Evolutionary conservation across 2,888 invertebrate species (phyloP).

Genomic region (Schizotus pectinicornis): DNA sequence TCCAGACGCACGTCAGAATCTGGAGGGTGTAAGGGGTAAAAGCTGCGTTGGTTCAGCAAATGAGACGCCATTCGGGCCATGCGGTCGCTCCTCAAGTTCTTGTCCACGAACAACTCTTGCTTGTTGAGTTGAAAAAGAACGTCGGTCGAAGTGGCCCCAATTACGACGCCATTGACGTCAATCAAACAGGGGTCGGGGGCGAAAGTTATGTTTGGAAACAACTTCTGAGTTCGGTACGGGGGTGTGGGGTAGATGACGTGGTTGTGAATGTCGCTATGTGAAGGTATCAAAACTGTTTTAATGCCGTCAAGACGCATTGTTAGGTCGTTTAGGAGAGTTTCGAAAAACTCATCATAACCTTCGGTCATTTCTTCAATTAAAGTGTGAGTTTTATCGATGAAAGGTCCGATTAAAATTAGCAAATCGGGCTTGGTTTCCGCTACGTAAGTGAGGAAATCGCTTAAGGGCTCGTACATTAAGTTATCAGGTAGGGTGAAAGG

Average conservation of each 20-base stretch:
- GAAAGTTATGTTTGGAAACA: slow-evolving; percentile 68
- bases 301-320: slow-evolving; percentile 61
- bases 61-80: slow-evolving; percentile 77
- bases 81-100: slow-evolving; percentile 63
- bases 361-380: slow-evolving; percentile 67
- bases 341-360: slow-evolving; percentile 77
- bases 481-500: slow-evolving; percentile 83
- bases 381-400: slow-evolving; percentile 72
- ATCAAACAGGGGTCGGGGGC: slow-evolving; percentile 84
- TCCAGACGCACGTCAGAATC: slow-evolving; percentile 71
- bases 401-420: slow-evolving; percentile 84
- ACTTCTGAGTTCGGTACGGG: slow-evolving; percentile 67
- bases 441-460: slow-evolving; percentile 75
- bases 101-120: slow-evolving; percentile 32
- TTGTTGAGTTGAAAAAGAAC: slow-evolving; percentile 81
- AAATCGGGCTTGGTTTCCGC: slow-evolving; percentile 76
- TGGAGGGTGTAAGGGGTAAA: slow-evolving; percentile 83
- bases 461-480: slow-evolving; percentile 79
- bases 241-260: slow-evolving; percentile 85
- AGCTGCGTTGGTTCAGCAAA: slow-evolving; percentile 77
- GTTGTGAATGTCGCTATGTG: slow-evolving; percentile 78
- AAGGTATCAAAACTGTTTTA: slow-evolving; percentile 67
- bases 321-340: slow-evolving; percentile 70
- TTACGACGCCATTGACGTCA: slow-evolving; percentile 74
- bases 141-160: slow-evolving; percentile 85